These are phyloP conservation scores for Halesus radiatus DNA, from an alignment of 1,140 invertebrate genomes.

Conservation along the genomic window DNA sequence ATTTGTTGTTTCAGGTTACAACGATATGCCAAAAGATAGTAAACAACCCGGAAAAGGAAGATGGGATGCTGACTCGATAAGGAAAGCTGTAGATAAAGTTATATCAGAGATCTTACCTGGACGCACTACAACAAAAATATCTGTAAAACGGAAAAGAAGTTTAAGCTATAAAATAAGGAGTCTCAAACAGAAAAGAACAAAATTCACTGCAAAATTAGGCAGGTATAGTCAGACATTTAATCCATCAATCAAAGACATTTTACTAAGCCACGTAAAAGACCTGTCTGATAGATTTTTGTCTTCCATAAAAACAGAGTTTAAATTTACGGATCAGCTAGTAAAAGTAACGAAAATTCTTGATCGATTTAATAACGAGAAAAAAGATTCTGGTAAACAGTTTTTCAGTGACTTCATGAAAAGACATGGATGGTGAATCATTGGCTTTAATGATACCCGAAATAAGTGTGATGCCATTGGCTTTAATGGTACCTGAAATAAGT, in stretches of 20 bases:
- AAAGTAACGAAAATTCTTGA: background rate
- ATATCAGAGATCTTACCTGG: background rate
- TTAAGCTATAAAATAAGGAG: background rate
- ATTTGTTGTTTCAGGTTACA: too few relatives aligned
- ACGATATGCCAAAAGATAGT: too few relatives aligned
- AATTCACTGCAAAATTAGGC: background rate
- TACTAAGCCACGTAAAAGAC: background rate
- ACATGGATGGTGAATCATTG: too few relatives aligned
- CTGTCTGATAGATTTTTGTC: background rate
- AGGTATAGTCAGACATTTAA: background rate
- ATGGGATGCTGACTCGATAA: background rate
- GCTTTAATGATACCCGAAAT: too few relatives aligned
- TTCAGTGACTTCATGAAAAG: too few relatives aligned
- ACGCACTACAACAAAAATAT: background rate
- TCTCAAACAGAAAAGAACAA: background rate
- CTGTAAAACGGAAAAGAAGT: background rate
- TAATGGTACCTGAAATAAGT: too few relatives aligned
- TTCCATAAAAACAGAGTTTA: background rate
- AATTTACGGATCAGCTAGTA: background rate
- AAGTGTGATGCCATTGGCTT: too few relatives aligned
- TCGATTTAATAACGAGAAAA: background rate
- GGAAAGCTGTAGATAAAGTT: background rate
- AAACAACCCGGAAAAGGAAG: background rate
- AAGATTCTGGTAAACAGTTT: background rate
- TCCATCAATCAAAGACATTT: background rate